Evolutionary conservation across 2,888 invertebrate genomes (phyloP).

Genomic region (Caprella mutica): DNA sequence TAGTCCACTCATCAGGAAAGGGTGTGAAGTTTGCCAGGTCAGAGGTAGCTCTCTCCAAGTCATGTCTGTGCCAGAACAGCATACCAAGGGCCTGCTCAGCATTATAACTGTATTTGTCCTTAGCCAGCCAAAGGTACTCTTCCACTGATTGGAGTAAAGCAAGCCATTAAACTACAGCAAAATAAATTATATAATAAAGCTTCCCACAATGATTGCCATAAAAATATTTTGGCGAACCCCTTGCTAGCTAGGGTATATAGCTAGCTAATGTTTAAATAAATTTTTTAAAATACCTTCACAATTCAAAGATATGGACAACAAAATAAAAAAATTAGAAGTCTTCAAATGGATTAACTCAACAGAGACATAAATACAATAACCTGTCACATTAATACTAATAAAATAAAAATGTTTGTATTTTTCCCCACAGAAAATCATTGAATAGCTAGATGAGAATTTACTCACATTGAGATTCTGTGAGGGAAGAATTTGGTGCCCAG

Average conservation of each 20-base stretch:
- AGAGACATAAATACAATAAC: too few relatives aligned
- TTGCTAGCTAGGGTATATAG: too few relatives aligned
- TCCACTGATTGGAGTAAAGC: slow-evolving; percentile 69
- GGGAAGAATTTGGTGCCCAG: slow-evolving; percentile 85
- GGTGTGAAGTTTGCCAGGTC: slow-evolving; percentile 95
- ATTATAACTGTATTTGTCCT: slow-evolving; percentile 94
- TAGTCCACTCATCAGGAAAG: slow-evolving; percentile 95
- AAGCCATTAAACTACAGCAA: too few relatives aligned
- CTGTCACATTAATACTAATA: too few relatives aligned
- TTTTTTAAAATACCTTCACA: too few relatives aligned
- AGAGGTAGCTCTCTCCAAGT: slow-evolving; percentile 77
- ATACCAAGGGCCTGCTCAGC: slow-evolving; percentile 94
- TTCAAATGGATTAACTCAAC: too few relatives aligned
- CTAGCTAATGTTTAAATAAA: too few relatives aligned
- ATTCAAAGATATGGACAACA: too few relatives aligned
- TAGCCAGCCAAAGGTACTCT: slow-evolving; percentile 84
- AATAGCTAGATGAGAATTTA: slow-evolving; percentile 19
- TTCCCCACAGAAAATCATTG: background rate
- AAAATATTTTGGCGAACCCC: too few relatives aligned
- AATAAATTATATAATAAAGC: too few relatives aligned
- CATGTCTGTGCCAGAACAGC: slow-evolving; percentile 97
- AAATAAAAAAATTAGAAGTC: too few relatives aligned
- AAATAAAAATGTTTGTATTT: background rate
- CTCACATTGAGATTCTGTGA: slow-evolving; percentile 80
- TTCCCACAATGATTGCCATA: too few relatives aligned